Conservation (phyloP, 1,140 invertebrate genomes). For the Eciton burchellii region DNA sequence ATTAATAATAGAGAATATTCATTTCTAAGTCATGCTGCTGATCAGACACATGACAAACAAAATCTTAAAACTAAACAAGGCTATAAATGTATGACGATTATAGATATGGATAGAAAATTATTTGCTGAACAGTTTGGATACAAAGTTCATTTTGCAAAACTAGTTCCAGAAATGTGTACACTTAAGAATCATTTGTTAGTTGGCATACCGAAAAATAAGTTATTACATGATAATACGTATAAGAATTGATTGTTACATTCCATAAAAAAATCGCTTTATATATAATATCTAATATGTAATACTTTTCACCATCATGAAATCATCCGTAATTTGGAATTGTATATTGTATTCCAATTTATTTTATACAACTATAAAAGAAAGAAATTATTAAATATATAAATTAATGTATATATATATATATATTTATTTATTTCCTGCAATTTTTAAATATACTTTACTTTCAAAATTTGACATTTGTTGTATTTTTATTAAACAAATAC, state of each 20-base stretch:
- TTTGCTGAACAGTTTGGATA: slow-evolving; percentile 92
- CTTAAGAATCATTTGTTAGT: slow-evolving; percentile 97
- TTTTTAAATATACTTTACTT: too few relatives aligned
- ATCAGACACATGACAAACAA: slow-evolving; percentile 93
- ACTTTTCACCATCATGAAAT: too few relatives aligned
- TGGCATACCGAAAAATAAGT: slow-evolving; percentile 86
- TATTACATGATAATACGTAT: background rate
- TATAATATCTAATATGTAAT: too few relatives aligned
- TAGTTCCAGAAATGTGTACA: slow-evolving; percentile 93
- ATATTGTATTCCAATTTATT: background rate
- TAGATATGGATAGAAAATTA: slow-evolving; percentile 94
- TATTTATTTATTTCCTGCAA: too few relatives aligned
- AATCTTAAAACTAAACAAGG: slow-evolving; percentile 91
- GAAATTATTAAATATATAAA: too few relatives aligned
- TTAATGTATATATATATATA: too few relatives aligned
- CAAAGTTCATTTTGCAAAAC: slow-evolving; percentile 90
- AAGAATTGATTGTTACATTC: slow-evolving; percentile 3
- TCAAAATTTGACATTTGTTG: too few relatives aligned
- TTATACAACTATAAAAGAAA: background rate
- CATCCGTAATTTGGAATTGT: background rate
- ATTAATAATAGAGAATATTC: slow-evolving; percentile 90
- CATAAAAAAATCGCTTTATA: too few relatives aligned
- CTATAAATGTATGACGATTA: slow-evolving; percentile 93
- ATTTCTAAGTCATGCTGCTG: slow-evolving; percentile 94
- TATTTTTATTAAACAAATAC: too few relatives aligned